phyloP scores from a whole-genome alignment of 2,888 invertebrate genomes.

The Hemistola chrysoprasaria region DNA sequence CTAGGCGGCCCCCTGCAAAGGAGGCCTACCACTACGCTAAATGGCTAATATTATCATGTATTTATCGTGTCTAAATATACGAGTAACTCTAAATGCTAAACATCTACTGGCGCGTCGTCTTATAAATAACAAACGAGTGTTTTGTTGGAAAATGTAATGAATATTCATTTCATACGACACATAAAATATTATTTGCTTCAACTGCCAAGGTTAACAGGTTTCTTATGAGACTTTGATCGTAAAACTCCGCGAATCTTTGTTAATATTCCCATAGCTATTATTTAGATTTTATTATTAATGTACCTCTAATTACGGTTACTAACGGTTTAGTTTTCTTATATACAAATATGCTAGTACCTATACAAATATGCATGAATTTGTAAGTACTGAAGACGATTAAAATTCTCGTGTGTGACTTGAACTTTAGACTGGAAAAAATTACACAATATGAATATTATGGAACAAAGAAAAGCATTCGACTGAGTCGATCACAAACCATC shows the following conservation, averaged over 20 bases:
- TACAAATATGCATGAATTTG: too few species aligned
- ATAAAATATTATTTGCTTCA: slow-evolving; percentile 5
- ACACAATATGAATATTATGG: too few species aligned
- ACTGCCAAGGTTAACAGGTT: slow-evolving; percentile 17
- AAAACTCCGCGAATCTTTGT: background rate
- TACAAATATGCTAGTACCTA: too few species aligned
- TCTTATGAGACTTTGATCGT: background rate
- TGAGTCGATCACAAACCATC: slow-evolving; percentile 15
- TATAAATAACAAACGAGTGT: slow-evolving; percentile 20
- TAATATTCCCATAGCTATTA: too few species aligned
- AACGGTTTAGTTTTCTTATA: too few species aligned
- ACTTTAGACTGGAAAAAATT: background rate
- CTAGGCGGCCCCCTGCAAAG: too few species aligned
- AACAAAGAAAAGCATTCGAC: slow-evolving; percentile 23
- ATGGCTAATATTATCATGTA: too few species aligned
- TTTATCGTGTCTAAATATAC: too few species aligned
- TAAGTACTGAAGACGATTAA: too few species aligned
- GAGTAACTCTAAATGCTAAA: background rate
- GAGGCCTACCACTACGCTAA: too few species aligned
- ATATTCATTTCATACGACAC: slow-evolving; percentile 17
- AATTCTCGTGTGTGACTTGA: background rate
- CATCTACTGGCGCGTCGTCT: slow-evolving; percentile 8
- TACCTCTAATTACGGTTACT: too few species aligned
- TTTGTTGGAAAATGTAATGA: slow-evolving; percentile 11
- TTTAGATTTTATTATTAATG: too few species aligned